Evolutionary conservation across 2,113 vertebrate genomes (phyloP).

Genomic region (Macquaria australasica): DNA sequence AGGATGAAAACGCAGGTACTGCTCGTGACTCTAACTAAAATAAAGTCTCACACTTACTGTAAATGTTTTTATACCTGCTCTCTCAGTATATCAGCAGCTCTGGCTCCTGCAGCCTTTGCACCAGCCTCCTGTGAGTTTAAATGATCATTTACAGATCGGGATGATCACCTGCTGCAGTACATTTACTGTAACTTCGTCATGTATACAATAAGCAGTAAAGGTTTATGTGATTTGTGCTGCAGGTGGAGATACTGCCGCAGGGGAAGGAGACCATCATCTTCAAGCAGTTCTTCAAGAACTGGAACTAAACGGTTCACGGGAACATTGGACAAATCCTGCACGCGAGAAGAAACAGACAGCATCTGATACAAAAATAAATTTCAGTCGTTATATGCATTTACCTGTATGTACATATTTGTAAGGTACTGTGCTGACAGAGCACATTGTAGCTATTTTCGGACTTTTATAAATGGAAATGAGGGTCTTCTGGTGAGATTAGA

Average conservation of each 20-base stretch:
- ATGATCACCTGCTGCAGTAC: neutral
- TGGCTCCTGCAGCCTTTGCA: neutral
- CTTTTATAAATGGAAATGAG: conserved; percentile 61
- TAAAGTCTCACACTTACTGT: neutral
- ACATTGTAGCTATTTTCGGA: conserved; percentile 9
- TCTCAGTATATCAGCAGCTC: neutral
- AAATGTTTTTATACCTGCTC: neutral
- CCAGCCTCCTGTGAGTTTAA: neutral
- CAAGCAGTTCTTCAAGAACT: conserved; percentile 93
- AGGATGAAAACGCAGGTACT: conserved; percentile 89
- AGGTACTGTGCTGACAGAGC: conserved; percentile 9
- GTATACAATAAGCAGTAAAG: neutral
- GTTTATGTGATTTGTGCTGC: conserved; percentile 9
- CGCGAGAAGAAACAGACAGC: conserved; percentile 2
- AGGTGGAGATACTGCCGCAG: conserved; percentile 95
- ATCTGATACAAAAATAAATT: conserved; percentile 12
- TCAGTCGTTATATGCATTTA: conserved; percentile 48
- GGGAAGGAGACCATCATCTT: conserved; percentile 91
- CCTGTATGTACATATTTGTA: conserved; percentile 69
- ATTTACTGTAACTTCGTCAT: too few species aligned
- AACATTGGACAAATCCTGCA: conserved; percentile 20
- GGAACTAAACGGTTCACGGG: conserved; percentile 82
- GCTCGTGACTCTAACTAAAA: neutral
- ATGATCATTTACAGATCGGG: neutral
- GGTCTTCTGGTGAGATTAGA: conserved; percentile 9